phyloP scores from a whole-genome alignment of 2,113 vertebrate species.

The Sinocyclocheilus anshuiensis region DNA sequence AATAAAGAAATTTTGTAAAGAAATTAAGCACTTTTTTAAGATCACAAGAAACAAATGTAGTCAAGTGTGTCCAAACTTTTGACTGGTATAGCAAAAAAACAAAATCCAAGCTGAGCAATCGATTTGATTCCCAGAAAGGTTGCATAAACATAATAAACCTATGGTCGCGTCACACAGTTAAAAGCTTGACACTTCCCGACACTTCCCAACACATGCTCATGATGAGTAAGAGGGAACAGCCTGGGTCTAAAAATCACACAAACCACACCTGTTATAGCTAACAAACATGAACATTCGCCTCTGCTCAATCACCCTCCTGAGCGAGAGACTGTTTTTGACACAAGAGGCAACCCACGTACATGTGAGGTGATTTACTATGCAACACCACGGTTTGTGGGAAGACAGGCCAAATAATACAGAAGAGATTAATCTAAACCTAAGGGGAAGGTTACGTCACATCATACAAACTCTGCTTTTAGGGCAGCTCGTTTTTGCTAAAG shows the following conservation, averaged over 20 bases:
- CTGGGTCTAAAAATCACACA: slow-evolving; percentile 52
- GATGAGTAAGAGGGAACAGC: slow-evolving; percentile 24
- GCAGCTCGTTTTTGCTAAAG: slow-evolving; percentile 46
- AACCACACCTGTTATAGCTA: slow-evolving; percentile 56
- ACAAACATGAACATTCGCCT: slow-evolving; percentile 34
- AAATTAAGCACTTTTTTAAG: neutral
- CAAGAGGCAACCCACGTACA: slow-evolving; percentile 28
- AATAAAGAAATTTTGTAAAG: neutral
- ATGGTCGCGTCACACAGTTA: slow-evolving; percentile 2
- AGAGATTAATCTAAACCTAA: slow-evolving; percentile 32
- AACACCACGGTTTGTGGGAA: neutral
- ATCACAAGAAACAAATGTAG: neutral
- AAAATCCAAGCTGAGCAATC: neutral
- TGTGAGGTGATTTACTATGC: slow-evolving; percentile 18
- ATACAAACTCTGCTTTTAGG: neutral
- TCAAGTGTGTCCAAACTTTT: neutral
- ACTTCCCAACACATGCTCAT: slow-evolving; percentile 44
- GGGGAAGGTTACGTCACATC: slow-evolving; percentile 21
- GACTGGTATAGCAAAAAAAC: neutral
- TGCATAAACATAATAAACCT: neutral
- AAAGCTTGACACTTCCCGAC: slow-evolving; percentile 46
- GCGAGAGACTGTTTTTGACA: slow-evolving; percentile 27
- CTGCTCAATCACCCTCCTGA: slow-evolving; percentile 5
- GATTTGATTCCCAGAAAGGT: neutral
- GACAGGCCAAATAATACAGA: slow-evolving; percentile 17